Base-by-base conservation (phyloP, 35 echinoderm and acorn worm species). In the Lytechinus pictus region DNA sequence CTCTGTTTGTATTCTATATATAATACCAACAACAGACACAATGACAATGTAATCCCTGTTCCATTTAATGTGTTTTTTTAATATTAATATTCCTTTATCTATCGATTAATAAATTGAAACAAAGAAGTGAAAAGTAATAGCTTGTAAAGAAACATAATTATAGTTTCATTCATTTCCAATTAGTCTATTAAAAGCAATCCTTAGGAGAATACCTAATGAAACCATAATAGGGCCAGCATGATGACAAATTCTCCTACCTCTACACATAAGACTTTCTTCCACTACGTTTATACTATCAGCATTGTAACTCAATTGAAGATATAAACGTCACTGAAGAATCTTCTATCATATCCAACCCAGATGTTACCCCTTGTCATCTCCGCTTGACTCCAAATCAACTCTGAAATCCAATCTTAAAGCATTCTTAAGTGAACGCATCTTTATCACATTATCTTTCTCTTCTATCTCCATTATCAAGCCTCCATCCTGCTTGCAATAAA, bases 361-460 rank as follows among this genome's bases (percentile, higher is more conserved):
- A 54, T 90, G 88, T 90, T 54, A 90, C 88, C 10, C 29, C 52
- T 14, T 54, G 88, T 90, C 88, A 90, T 90, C 88, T 13, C 88
- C 5, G 52, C 88, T 52, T 1, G 88, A 21, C 27, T 52, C 88
- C 29, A 90, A 90, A 90, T 90, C 29, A 13, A 44, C 28, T 90
- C 29, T 54, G 88, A 90, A 90, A 90, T 33, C 29, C 28, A 90
- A 90, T 90, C 88, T 90, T 79, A 90, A 90, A 54, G 52, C 88
- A 54, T 90, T 54, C 88, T 90, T 14, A 44, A 90, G 88, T 90
- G 28, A 21, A 54, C 88, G 88, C 52, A 27, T 90, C 88, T 90
- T 90, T 90, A 90, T 90, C 88, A 90, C 88, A 90, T 90, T 90
- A 90, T 90, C 88, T 90, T 54, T 90, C 88, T 90, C 88, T 90